phyloP scores from a whole-genome alignment of 2,113 vertebrate genomes.

The Bujurquina vittata region DNA sequence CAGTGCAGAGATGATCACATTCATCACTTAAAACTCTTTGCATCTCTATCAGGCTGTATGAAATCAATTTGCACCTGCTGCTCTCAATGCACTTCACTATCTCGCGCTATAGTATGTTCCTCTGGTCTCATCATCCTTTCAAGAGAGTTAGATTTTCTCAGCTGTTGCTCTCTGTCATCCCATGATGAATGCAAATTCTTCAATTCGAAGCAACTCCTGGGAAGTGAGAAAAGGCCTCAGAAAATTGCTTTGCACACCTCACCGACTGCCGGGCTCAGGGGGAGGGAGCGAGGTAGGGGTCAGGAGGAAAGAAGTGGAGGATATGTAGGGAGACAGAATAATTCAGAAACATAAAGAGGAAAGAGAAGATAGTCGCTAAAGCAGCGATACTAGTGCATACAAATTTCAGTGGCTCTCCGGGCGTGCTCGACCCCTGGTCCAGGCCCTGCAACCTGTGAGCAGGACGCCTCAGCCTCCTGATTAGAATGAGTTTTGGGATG shows the following conservation, averaged over 20 bases:
- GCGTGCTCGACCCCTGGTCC: background rate
- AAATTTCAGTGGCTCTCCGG: background rate
- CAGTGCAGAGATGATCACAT: background rate
- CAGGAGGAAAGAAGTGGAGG: background rate
- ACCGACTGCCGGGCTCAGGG: constrained; percentile 14
- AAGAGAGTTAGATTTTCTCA: constrained; percentile 39
- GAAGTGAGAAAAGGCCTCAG: constrained; percentile 24
- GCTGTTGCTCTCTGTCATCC: constrained; percentile 30
- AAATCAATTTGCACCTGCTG: constrained; percentile 8
- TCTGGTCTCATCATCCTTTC: constrained; percentile 26
- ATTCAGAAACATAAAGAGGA: constrained; percentile 2
- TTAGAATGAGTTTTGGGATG: constrained; percentile 29
- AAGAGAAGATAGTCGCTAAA: background rate
- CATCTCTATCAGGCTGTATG: background rate
- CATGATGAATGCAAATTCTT: constrained; percentile 50
- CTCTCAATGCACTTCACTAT: background rate
- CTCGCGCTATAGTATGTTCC: constrained; percentile 25
- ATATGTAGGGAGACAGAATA: background rate
- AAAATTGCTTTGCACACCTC: constrained; percentile 65
- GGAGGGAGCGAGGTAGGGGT: background rate
- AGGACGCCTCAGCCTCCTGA: background rate
- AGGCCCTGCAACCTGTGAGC: background rate
- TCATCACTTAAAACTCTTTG: background rate
- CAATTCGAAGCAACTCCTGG: constrained; percentile 12
- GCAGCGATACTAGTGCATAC: background rate